Base-by-base conservation (phyloP, 92 coral and sea anemone genomes). In the Bergia sp. region DNA sequence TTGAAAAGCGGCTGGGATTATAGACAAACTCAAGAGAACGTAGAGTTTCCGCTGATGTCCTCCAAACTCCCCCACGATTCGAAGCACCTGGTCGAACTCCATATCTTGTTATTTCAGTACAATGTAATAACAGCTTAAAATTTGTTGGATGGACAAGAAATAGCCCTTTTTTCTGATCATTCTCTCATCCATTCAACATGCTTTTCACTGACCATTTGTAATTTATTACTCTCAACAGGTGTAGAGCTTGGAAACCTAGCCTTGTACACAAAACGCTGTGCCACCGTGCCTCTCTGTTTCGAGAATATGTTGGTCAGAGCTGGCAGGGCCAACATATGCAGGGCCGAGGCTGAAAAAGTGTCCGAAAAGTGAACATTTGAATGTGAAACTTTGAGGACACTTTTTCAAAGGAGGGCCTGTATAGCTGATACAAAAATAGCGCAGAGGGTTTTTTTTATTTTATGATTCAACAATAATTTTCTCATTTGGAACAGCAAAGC, bases 1-100 rank as follows among this genome's bases (percentile, higher is more conserved):
- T 90, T 97, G 98, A 77, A 95, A 92, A 6, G 99, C 98, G 21
- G 99, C 99, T 67, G 99, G 99, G 66, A 97, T 91, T 3, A 97
- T 91, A 0, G 98, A 96, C 39, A 95, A 88, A 78, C 95, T 96
- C 29, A 97, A 85, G 38, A 97, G 90, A 61, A 93, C 90, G 75
- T 97, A 97, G 0, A 95, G 82, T 67, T 95, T 89, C 73, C 94
- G 91, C 75, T 97, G 99, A 93, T 97, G 96, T 1, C 98, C 95
- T 10, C 99, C 99, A 77, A 97, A 97, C 88, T 97, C 99, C 18
- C 99, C 99, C 66, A 95, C 94, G 57, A 97, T 97, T 91, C 95
- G 90, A 49, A 97, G 85, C 61, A 97, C 99, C 80, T 97, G 96
- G 92, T 97, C 99, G 87, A 97, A 97, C 86, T 97, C 99, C 99